phyloP scores from a whole-genome alignment of 1,140 invertebrate genomes.

The Battus philenor region DNA sequence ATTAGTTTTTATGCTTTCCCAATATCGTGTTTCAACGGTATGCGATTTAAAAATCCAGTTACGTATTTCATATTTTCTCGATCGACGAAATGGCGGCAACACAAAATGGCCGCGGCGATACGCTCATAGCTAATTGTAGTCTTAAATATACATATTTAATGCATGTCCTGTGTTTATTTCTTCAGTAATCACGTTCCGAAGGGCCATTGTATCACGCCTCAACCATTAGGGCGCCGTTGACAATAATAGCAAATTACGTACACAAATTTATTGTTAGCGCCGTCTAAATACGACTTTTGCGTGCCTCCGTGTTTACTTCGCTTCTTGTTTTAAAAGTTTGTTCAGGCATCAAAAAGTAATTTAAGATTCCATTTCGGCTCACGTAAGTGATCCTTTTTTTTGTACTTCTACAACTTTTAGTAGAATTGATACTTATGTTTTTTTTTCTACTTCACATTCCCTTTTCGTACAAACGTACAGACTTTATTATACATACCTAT shows the following conservation, averaged over 20 bases:
- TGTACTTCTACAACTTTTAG: neutral
- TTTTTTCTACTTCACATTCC: too few species aligned
- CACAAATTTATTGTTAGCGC: constrained; percentile 44
- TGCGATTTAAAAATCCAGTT: neutral
- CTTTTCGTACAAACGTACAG: too few species aligned
- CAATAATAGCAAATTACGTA: constrained; percentile 40
- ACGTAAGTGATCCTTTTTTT: constrained; percentile 1
- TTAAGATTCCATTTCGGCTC: constrained; percentile 12
- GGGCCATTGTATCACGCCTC: constrained; percentile 43
- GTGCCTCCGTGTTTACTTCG: constrained; percentile 27
- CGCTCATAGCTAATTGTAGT: constrained; percentile 4
- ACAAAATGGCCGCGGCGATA: constrained; percentile 8
- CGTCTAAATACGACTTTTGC: constrained; percentile 36
- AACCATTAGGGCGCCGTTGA: constrained; percentile 37
- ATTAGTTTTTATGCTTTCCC: constrained; percentile 9
- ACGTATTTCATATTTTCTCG: neutral
- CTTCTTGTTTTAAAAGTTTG: constrained; percentile 16
- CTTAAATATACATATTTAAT: constrained; percentile 20
- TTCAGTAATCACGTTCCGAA: constrained; percentile 29
- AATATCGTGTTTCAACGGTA: neutral
- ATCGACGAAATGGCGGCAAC: neutral
- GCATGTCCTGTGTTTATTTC: constrained; percentile 26
- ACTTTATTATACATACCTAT: too few species aligned
- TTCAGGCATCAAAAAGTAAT: constrained; percentile 7
- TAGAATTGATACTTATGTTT: neutral